phyloP scores from a whole-genome alignment of 1,140 invertebrate species.

The Arion vulgaris region DNA sequence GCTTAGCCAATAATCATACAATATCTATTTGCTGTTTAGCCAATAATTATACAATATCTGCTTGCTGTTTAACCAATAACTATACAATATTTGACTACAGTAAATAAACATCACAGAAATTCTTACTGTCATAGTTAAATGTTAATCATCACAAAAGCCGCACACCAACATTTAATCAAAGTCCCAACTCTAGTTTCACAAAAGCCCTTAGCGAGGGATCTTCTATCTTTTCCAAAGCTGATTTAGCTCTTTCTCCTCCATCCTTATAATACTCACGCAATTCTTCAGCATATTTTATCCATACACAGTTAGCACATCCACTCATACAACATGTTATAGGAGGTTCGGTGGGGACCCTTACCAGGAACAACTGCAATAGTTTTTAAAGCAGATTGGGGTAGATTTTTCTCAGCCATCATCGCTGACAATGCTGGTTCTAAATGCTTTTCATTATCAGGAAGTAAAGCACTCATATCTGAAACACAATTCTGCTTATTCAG shows the following conservation, averaged over 20 bases:
- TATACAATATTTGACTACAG: no score
- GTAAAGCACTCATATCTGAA: background rate
- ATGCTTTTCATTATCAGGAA: background rate
- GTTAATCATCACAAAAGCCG: background rate
- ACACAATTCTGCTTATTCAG: background rate
- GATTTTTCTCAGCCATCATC: background rate
- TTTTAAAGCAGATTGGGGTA: background rate
- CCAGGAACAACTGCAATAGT: constrained; percentile 55
- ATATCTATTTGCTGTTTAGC: no score
- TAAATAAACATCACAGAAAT: no score
- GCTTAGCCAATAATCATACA: no score
- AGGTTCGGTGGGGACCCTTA: constrained; percentile 66
- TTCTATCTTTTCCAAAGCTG: constrained; percentile 79
- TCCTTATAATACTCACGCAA: constrained; percentile 79
- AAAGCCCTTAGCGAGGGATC: constrained; percentile 72
- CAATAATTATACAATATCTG: no score
- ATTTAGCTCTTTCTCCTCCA: constrained; percentile 79
- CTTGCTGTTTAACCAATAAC: no score
- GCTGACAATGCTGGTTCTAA: background rate
- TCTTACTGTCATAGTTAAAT: background rate
- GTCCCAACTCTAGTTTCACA: constrained; percentile 70
- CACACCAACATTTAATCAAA: constrained; percentile 23
- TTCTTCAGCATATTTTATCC: constrained; percentile 91
- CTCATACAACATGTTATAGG: constrained; percentile 86
- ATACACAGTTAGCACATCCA: constrained; percentile 95